phyloP scores from a whole-genome alignment of 2,888 invertebrate species.

The Rhyacophila evoluta region DNA sequence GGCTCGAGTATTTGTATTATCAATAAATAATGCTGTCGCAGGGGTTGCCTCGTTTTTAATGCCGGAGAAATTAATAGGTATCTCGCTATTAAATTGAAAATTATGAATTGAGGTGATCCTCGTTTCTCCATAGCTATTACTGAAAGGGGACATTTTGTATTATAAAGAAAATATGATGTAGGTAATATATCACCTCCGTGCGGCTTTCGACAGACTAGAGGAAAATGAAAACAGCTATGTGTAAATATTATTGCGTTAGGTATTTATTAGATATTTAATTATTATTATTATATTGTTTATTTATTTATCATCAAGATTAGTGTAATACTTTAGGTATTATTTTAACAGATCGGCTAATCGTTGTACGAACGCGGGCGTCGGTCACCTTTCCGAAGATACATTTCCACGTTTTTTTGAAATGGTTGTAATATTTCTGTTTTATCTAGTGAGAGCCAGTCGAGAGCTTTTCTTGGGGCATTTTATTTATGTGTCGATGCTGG shows the following conservation, averaged over 20 bases:
- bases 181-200: not conserved
- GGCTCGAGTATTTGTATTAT: not conserved
- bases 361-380: slow-evolving; percentile 13
- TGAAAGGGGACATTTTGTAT: not conserved
- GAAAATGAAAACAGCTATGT: slow-evolving; percentile 58
- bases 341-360: slow-evolving; percentile 28
- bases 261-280: slow-evolving; percentile 73
- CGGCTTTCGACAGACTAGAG: slow-evolving; percentile 26
- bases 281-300: slow-evolving; percentile 68
- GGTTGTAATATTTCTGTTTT: slow-evolving; percentile 25
- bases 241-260: slow-evolving; percentile 69
- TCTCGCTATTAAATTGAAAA: not conserved
- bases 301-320: slow-evolving; percentile 63
- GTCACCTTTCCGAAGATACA: slow-evolving; percentile 46
- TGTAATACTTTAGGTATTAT: slow-evolving; percentile 44
- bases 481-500: not conserved
- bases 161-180: not conserved
- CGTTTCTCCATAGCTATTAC: not conserved
- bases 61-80: no score
- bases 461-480: not conserved
- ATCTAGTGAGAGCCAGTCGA: not conserved
- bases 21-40: not conserved
- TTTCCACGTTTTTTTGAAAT: slow-evolving; percentile 49
- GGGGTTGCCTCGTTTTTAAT: not conserved
- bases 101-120: not conserved